Base-by-base conservation (phyloP, 2,113 vertebrate genomes). In the Phyllostomus discolor region DNA sequence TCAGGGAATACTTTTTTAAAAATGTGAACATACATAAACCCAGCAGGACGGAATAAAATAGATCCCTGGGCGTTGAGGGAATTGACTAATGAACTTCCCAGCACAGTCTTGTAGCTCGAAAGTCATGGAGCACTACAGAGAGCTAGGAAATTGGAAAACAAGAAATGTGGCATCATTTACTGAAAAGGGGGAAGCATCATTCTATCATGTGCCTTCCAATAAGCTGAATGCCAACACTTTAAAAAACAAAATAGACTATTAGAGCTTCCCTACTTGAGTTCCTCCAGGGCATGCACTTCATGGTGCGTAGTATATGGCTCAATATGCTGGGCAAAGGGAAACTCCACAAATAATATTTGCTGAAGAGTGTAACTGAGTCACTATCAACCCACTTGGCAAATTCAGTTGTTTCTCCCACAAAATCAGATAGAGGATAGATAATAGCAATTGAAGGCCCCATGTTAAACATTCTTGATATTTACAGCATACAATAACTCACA, bases 11-110 rank as follows among this genome's bases (percentile, higher is more conserved):
- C 67, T 87, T 95, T 95, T 76, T 88, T 3, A 20, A 93, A 94
- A 97, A 88, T 95, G 96, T 86, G 88, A 94, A 95, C 95, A 95
- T 96, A 79, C 76, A 95, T 95, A 95, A 97, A 90, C n/a, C n/a
- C 81, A 96, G 94, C 85, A 97, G 62, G 90, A 97, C 38, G 76
- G 95, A 97, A 92, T 92, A 90, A 97, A 97, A 90, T 79, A 69
- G 59, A 78, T 94, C 54, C 88, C 85, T 69, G 6, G 87, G 94
- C 19, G 2, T 70, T 81, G 66, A 96, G 54, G 87, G 94, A 95
- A 92, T 92, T 97, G 96, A 97, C 90, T 97, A 92, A 97, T 94
- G 88, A 97, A 97, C 72, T 97, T 95, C 76, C 28, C 35, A 85
- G 54, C 24, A 66, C 81, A 82, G 35, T 81, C 46, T 43, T 28